A percentile compares a stretch with the other conserved stretches of the same genome.
phyloP scores from a whole-genome alignment of 1,140 invertebrate genomes.

The Drosophila dunni region DNA sequence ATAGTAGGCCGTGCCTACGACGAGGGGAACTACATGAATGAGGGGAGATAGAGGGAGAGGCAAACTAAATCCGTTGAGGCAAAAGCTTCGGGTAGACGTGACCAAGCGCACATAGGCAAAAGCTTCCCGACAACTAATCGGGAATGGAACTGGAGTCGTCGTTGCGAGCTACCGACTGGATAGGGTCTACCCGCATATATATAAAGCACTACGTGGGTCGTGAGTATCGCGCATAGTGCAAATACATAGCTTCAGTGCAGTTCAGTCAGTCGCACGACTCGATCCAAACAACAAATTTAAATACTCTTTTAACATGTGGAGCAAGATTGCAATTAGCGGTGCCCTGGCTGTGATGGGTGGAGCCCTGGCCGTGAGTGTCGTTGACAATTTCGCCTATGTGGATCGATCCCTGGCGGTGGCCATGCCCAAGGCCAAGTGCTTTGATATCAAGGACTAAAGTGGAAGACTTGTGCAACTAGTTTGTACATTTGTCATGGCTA shows the following conservation, averaged over 20 bases:
- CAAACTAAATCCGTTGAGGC: neutral
- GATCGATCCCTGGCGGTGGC: slow-evolving; percentile 65
- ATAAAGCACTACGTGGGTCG: slow-evolving; percentile 52
- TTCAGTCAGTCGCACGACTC: slow-evolving; percentile 8
- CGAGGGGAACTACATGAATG: neutral
- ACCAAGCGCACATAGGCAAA: slow-evolving; percentile 58
- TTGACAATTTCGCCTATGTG: slow-evolving; percentile 73
- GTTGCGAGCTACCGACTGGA: no score
- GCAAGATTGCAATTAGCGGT: slow-evolving; percentile 62
- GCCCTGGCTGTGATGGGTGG: slow-evolving; percentile 66
- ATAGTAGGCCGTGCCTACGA: slow-evolving; percentile 25
- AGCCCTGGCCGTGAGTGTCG: slow-evolving; percentile 49
- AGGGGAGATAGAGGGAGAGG: neutral
- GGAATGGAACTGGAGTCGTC: slow-evolving; percentile 20
- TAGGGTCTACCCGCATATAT: slow-evolving; percentile 26
- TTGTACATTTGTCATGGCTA: slow-evolving; percentile 1
- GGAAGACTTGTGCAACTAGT: slow-evolving; percentile 9
- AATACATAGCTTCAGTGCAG: slow-evolving; percentile 14
- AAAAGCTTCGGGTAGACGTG: slow-evolving; percentile 67
- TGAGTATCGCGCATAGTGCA: slow-evolving; percentile 67
- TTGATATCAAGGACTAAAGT: slow-evolving; percentile 17
- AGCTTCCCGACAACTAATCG: neutral
- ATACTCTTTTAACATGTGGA: slow-evolving; percentile 55
- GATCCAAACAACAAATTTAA: neutral
- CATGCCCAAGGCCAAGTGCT: slow-evolving; percentile 61